Base-by-base conservation (phyloP, 1,140 invertebrate genomes). In the Magallana gigas region DNA sequence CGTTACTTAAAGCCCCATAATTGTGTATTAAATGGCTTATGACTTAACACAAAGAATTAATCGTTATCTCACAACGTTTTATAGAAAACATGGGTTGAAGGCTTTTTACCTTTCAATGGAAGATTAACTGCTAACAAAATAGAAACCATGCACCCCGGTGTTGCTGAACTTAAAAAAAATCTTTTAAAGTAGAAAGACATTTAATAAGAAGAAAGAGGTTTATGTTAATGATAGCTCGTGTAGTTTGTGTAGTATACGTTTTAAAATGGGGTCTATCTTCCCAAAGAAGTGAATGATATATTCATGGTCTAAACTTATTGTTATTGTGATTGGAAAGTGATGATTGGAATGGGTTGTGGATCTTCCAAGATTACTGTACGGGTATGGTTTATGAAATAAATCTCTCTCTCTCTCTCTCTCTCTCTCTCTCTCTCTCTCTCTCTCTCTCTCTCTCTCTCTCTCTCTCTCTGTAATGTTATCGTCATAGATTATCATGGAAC, bases 101-200 rank as follows among this genome's bases (percentile, higher is more conserved):
- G 68, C 36, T 71, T 71, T 23, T 29, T 71, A 48, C 68, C 23
- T 71, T 71, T 71, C 68, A 71, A 71, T 29, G 68, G 68, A 71
- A 71, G 68, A 71, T 71, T 71, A 71, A 71, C 68, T 71, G 36
- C 23, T 71, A 71, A 71, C 68, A 71, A 71, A 71, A 71, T 71
- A 71, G 68, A 71, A 71, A 71, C 68, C 68, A 71, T 4, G 23
- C 18, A 23, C 68, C 18, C 18, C 12, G 8, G 18, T 23, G 36
- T 71, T 11, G 8, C 18, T 71, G 18, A 18, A 71, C 36, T 71
- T 71, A 71, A 71, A 48, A 48, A 48, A 48, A 71, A 71, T 29
- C 68, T 71, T 71, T 71, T 71, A 18, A 11, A 29, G 68, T 71
- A 71, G 36, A 71, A 71, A 71, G 64, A 68, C 64, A 68, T 68